A percentile compares a stretch with the other conserved stretches of the same genome.
phyloP scores from a whole-genome alignment of 2,113 vertebrate species.

The Sus scrofa region T2T-Sscrofa CM000817.6:114734501-114735000 shows the following conservation, averaged over 20 bases:
- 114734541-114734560: slow-evolving; percentile 42
- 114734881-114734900: not conserved
- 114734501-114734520: not conserved
- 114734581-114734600: slow-evolving; percentile 60
- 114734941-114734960: not conserved
- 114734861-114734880: not conserved
- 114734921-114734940: not conserved
- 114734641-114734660: slow-evolving; percentile 64
- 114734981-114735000: slow-evolving; percentile 3
- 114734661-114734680: slow-evolving; percentile 53
- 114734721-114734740: slow-evolving; percentile 50
- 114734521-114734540: slow-evolving; percentile 44
- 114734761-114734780: not conserved
- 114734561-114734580: slow-evolving; percentile 57
- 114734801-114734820: slow-evolving; percentile 9
- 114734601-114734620: slow-evolving; percentile 57
- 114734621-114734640: slow-evolving; percentile 43
- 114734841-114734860: slow-evolving; percentile 42
- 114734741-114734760: not conserved
- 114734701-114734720: slow-evolving; percentile 45
- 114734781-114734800: not conserved
- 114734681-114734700: slow-evolving; percentile 44
- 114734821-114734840: not conserved
- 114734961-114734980: slow-evolving; percentile 30
- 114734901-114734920: slow-evolving; percentile 30